These are phyloP conservation scores for Forbesichthys agassizii DNA, from an alignment of 2,113 vertebrate genomes.

Conservation along the genomic window DNA sequence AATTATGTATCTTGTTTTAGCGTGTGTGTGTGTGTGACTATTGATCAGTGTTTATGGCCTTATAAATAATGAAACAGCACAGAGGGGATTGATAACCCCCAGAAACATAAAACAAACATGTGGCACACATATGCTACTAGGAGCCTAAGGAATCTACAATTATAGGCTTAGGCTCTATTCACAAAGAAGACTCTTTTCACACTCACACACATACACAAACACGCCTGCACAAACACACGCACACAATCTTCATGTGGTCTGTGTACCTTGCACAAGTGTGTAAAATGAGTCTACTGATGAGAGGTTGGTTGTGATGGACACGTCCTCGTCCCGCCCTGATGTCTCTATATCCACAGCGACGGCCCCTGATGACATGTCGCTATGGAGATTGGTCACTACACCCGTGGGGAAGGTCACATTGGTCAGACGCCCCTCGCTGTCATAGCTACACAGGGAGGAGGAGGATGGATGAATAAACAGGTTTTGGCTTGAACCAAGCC, in stretches of 20 bases:
- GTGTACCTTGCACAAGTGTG: slow-evolving; percentile 89
- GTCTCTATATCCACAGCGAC: slow-evolving; percentile 95
- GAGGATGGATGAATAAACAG: not conserved
- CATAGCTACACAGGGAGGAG: slow-evolving; percentile 80
- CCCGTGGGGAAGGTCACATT: slow-evolving; percentile 98
- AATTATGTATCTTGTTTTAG: not conserved
- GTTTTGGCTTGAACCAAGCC: not conserved
- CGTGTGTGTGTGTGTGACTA: not conserved
- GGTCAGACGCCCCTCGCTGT: slow-evolving; percentile 94
- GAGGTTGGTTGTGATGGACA: slow-evolving; percentile 96
- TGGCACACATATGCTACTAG: not conserved
- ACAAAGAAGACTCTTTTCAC: not conserved
- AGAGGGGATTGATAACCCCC: not conserved
- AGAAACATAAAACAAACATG: not conserved
- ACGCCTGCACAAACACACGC: not conserved
- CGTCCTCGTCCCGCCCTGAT: slow-evolving; percentile 93
- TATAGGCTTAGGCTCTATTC: too few relatives aligned
- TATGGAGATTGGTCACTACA: slow-evolving; percentile 92
- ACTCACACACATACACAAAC: not conserved
- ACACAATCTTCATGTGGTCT: not conserved
- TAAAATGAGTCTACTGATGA: slow-evolving; percentile 97
- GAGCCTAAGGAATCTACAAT: not conserved
- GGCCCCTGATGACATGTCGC: slow-evolving; percentile 95
- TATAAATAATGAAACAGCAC: slow-evolving; percentile 15
- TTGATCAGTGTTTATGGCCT: not conserved